These are phyloP conservation scores for Cataglyphis rosenhaueri DNA, from an alignment of 2,888 invertebrate genomes.

Conservation along the genomic window DNA sequence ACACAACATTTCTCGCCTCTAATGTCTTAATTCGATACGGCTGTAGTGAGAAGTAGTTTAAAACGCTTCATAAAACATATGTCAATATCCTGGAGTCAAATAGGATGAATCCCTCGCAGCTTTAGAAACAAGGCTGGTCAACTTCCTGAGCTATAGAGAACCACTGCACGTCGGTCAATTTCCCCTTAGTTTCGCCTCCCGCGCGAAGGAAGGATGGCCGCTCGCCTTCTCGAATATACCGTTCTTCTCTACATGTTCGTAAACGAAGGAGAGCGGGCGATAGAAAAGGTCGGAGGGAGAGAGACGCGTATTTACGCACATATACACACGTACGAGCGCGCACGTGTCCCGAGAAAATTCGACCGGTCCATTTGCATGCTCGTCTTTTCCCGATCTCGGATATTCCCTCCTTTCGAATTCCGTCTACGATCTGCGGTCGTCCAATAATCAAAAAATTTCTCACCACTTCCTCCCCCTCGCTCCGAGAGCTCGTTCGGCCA, in stretches of 20 bases:
- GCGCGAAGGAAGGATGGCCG: slow-evolving; percentile 76
- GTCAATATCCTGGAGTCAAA: not conserved
- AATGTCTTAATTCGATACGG: not conserved
- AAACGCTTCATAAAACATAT: not conserved
- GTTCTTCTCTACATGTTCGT: slow-evolving; percentile 67
- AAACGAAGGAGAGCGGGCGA: slow-evolving; percentile 66
- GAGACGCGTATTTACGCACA: slow-evolving; percentile 70
- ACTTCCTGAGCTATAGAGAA: slow-evolving; percentile 73
- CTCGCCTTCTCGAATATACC: slow-evolving; percentile 73
- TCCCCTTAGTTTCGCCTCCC: slow-evolving; percentile 81
- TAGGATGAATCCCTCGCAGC: not conserved
- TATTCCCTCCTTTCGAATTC: slow-evolving; percentile 67
- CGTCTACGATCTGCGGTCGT: slow-evolving; percentile 54
- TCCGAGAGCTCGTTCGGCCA: not conserved
- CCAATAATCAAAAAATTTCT: slow-evolving; percentile 55
- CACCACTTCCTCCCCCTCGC: not conserved
- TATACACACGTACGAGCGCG: slow-evolving; percentile 49
- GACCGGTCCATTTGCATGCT: slow-evolving; percentile 78
- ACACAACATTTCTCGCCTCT: not conserved
- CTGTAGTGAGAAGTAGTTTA: not conserved
- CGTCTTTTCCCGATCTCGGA: slow-evolving; percentile 74
- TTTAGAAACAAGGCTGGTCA: not conserved
- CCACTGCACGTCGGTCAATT: slow-evolving; percentile 83
- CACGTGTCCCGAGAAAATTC: slow-evolving; percentile 72
- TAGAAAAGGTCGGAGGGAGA: slow-evolving; percentile 59